These are phyloP conservation scores for Limnephilus auricula DNA, from an alignment of 2,888 invertebrate genomes.

Conservation along the genomic window DNA sequence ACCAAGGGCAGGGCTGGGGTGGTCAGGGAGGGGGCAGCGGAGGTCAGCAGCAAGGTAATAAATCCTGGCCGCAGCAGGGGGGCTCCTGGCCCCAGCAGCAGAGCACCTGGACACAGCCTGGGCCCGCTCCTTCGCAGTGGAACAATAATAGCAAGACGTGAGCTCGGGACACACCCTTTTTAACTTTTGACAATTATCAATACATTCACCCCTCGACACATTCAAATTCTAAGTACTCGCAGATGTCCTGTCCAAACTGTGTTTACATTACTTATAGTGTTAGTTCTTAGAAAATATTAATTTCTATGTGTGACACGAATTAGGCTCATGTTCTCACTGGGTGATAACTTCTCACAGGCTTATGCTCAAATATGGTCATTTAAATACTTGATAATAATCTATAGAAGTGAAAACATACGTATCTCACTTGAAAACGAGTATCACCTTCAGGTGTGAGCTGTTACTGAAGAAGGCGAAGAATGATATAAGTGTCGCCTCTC, in stretches of 20 bases:
- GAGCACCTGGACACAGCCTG: constrained; percentile 59
- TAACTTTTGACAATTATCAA: constrained; percentile 25
- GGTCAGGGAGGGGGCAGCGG: constrained; percentile 77
- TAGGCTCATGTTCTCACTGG: not conserved
- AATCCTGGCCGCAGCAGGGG: constrained; percentile 78
- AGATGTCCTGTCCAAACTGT: constrained; percentile 24
- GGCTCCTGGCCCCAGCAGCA: constrained; percentile 74
- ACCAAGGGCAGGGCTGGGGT: constrained; percentile 73
- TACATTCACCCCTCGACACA: constrained; percentile 17
- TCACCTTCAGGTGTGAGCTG: not conserved
- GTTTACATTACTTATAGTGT: constrained; percentile 15
- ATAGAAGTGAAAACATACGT: not conserved
- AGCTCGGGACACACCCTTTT: constrained; percentile 8
- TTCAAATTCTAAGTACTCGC: constrained; percentile 3
- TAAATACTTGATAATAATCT: not conserved
- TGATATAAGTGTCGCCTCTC: not conserved
- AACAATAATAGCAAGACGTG: constrained; percentile 59
- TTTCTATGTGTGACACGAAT: not conserved
- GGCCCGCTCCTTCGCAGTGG: constrained; percentile 60
- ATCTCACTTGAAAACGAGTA: not conserved
- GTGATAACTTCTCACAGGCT: not conserved
- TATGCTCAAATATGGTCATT: not conserved
- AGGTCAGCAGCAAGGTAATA: constrained; percentile 77
- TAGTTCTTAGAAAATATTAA: not conserved
- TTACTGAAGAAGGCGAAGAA: constrained; percentile 2